Evolutionary conservation across 2,113 vertebrate species (phyloP).

Genomic region (Dolichotis patagonum): DNA sequence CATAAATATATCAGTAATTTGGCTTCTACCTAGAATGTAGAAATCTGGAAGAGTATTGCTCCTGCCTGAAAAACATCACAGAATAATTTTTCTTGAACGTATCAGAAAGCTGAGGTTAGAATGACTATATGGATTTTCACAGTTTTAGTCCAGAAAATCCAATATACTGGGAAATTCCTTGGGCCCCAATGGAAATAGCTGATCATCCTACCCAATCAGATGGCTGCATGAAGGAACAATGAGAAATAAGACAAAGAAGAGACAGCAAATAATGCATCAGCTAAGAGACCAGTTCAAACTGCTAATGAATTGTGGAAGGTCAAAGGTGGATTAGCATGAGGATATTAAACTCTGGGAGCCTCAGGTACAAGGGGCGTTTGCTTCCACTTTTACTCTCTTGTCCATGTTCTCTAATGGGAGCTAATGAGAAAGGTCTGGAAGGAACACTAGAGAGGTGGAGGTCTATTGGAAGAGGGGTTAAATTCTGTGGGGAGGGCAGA

Average conservation of each 20-base stretch:
- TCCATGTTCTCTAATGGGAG: not conserved
- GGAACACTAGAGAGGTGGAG: not conserved
- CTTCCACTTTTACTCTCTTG: not conserved
- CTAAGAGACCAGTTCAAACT: too few species aligned
- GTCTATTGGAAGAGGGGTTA: not conserved
- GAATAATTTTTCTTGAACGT: not conserved
- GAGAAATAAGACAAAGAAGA: too few species aligned
- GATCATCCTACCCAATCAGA: not conserved
- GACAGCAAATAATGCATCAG: too few species aligned
- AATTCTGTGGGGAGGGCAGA: not conserved
- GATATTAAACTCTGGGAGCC: not conserved
- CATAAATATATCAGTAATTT: conserved; percentile 53
- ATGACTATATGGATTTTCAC: not conserved
- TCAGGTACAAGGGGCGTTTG: not conserved
- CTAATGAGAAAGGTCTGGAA: not conserved
- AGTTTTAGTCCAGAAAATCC: not conserved
- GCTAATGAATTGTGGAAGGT: too few species aligned
- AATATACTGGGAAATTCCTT: not conserved
- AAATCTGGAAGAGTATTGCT: not conserved
- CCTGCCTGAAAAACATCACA: not conserved
- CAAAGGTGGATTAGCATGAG: too few species aligned
- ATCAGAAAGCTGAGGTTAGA: not conserved
- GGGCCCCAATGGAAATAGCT: not conserved
- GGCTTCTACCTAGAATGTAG: not conserved
- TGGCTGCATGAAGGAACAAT: too few species aligned